Base-by-base conservation (phyloP, 2,888 invertebrate genomes). In the Congeria kusceri region DNA sequence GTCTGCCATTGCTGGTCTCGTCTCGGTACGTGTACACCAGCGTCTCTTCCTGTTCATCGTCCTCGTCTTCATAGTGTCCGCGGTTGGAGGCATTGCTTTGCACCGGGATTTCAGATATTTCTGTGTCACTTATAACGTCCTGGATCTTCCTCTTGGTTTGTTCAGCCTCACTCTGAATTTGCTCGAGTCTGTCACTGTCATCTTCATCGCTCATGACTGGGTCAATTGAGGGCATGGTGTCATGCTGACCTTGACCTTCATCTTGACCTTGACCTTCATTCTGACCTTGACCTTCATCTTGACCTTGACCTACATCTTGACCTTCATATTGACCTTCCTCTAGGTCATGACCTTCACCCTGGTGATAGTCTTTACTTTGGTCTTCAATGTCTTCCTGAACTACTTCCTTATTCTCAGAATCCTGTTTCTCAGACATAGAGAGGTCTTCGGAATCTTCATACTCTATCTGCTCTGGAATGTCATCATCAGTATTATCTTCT, bases 171-270 rank as follows among this genome's bases (percentile, higher is more conserved):
- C 25, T 25, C 28, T 39, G 25, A 20, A 69, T 32, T 49, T 47
- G 28, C 25, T 69, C 69, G 1, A 58, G 32, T 32, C 65, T 74
- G 18, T 75, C 78, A 39, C 65, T 56, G 32, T 84, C 80, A 53
- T 85, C 81, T 28, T 85, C 80, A 58, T 80, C 85, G 67, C 82
- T 81, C 28, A 77, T 57, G 46, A 83, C 39, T 47, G 83, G 83
- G 58, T 83, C 83, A 47, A 29, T 53, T 23, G 71, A 57, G 28
- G 62, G 63, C 18, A 44, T 44, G 18, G 63, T 64, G 72, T 65
- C 65, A 58, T 59, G 58, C 64, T 56, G 62, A 56, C 39, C 46
- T 13, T 25, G 15, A n/a, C 27, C 29, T 27, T 46, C 68, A n/a
- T 68, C 15, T 18, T 53, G 23, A 53, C 23, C 20, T 53, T 23